These are phyloP conservation scores for Torymus aiolomorphi DNA, from an alignment of 2,888 invertebrate species.

Conservation along the genomic window DNA sequence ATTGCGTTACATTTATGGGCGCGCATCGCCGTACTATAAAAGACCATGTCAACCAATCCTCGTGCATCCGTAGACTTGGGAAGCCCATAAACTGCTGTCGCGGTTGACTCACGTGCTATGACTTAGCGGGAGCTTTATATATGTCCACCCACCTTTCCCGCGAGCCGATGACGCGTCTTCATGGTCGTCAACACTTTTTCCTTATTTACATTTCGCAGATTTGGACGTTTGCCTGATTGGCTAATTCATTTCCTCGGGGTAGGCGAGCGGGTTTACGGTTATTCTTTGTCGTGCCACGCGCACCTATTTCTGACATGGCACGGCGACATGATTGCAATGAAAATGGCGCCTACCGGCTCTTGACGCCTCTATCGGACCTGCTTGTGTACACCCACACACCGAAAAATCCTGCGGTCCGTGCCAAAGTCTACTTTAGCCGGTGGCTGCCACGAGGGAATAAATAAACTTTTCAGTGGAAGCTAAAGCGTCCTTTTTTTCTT, in stretches of 20 bases:
- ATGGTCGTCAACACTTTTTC: neutral
- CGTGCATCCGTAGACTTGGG: neutral
- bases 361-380: neutral
- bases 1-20: too few species aligned
- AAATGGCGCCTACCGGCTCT: constrained; percentile 45
- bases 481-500: constrained; percentile 46
- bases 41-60: too few species aligned
- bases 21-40: too few species aligned
- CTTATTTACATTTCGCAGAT: neutral
- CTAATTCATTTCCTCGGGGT: constrained; percentile 16
- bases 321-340: constrained; percentile 31
- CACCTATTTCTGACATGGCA: constrained; percentile 32
- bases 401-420: neutral
- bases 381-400: constrained; percentile 1
- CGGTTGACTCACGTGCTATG: neutral
- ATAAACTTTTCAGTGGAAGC: constrained; percentile 47
- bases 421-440: constrained; percentile 29
- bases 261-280: neutral
- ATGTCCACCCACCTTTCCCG: too few species aligned
- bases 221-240: constrained; percentile 47
- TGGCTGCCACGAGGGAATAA: constrained; percentile 9
- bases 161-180: neutral
- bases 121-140: neutral
- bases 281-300: neutral
- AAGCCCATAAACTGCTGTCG: constrained; percentile 8